Conservation (phyloP, 2,888 invertebrate genomes). For the Acanthosoma haemorrhoidale region DNA sequence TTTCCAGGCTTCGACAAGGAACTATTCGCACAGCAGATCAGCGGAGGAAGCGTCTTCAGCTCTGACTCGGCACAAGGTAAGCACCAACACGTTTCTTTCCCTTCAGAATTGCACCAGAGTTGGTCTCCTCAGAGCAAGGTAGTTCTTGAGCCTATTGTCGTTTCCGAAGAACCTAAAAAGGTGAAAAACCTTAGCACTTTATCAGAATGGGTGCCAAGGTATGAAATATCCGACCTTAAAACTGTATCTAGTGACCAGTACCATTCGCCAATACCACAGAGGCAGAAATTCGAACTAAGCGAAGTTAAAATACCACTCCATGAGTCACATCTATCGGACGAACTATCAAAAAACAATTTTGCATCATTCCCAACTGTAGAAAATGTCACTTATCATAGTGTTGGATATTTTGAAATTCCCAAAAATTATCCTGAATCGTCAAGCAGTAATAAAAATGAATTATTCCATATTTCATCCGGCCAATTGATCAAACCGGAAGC, state of each 20-base stretch:
- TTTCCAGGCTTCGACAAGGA: not conserved
- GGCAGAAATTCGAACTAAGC: not conserved
- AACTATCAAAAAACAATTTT: not conserved
- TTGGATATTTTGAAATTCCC: not conserved
- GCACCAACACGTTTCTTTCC: not conserved
- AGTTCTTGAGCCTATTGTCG: not conserved
- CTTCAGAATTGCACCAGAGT: not conserved
- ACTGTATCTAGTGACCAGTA: not conserved
- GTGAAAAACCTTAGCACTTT: not conserved
- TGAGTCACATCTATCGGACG: not conserved
- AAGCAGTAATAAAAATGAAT: not conserved
- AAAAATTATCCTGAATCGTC: not conserved
- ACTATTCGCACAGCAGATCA: not conserved
- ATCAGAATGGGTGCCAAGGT: not conserved
- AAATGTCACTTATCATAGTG: not conserved
- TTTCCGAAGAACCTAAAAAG: not conserved
- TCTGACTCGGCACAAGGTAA: not conserved
- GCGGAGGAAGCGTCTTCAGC: not conserved
- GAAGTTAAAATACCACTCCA: not conserved
- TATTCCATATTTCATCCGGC: not conserved
- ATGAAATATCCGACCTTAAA: not conserved
- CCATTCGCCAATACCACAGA: not conserved
- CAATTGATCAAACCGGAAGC: not conserved
- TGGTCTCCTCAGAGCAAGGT: not conserved
- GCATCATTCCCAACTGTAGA: not conserved